Base-by-base conservation (phyloP, 1,140 invertebrate genomes). In the Brachystomella parvula region DNA sequence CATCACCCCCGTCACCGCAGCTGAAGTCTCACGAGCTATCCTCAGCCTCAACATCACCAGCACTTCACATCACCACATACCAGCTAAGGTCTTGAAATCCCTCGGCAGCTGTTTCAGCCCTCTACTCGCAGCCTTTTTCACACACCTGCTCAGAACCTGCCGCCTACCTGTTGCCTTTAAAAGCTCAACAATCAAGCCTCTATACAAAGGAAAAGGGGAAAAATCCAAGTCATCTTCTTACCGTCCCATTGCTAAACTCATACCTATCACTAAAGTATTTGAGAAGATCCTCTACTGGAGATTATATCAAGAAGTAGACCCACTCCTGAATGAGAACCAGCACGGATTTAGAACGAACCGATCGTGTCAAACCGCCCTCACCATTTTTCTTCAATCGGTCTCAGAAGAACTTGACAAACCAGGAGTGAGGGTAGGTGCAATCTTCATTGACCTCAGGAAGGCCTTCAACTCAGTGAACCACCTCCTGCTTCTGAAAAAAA, bases 261-360 rank as follows among this genome's bases (percentile, higher is more conserved):
- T 47, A 9, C n/a, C 53, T 1, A 9, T 63, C 1, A 63, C 19
- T 21, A 63, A 63, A 63, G 30, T 39, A 26, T 53, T 63, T 30
- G 61, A 63, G 33, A 49, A 29, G 9, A 49, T 63, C 9, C 1
- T 63, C 9, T 29, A 63, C 19, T 15, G 12, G 1, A 63, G 33
- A 29, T 2, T 63, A 1, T 49, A 49, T 31, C 1, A 31, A 26
- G 61, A 63, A 53, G 2, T 1, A 1, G 33, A 63, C 30, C 3
- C 3, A n/a, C 28, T 63, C 2, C 15, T 49, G 0, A 31, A 26
- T 29, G 39, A 47, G 3, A 15, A 49, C 9, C 61, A 63, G 33
- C 61, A 63, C 15, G 61, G 61, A 17, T 63, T 63, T 9, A 31
- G 61, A 28, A 31, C 0, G 6, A 15, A 29, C 17, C 26, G 61